Evolutionary conservation across 23 tunicate species (phyloP), one percentile per base, ranked within the genome.

Genomic region (Ciona savignyi): DNA sequence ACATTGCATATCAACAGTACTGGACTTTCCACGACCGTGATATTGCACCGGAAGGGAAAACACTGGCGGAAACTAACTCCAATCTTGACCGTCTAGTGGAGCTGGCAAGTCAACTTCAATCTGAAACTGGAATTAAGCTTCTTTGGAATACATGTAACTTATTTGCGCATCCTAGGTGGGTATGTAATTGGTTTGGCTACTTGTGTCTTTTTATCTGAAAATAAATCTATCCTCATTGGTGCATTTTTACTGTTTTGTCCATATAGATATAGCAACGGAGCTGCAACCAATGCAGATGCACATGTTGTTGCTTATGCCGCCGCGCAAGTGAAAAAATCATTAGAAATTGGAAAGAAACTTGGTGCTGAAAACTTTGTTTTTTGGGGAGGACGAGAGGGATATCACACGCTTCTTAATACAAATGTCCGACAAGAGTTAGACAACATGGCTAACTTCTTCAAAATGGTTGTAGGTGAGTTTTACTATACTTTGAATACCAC

Each of bases 311-410:
- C 97, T 0, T 91, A 91, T 49, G 97, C 97, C 9, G 97, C 86
- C 1, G 97, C 97, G 1, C 97, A 91, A 34, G 97, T 91, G 25
- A 91, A 91, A 63, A 91, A 91, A 34, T 81, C 85, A 64, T 63
- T 91, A 2, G 97, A 91, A 29, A 71, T 91, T 35, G 97, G 83
- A 19, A 80, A 80, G 67, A 91, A 91, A 65, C 42, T 91, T 68
- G 97, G 91, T 19, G 90, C 97, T 0, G 97, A 91, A 32, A 91
- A 91, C 74, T 91, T 91, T 27, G 97, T 91, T 25, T 91, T 91
- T 49, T 91, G 97, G 97, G 97, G 97, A 30, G 97, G 97, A 21
- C 49, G 97, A 29, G 97, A 91, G 35, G 97, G 97, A 4, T 91
- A 91, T 67, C 83, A 84, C 64, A 76, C 97, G 1, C 70, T 91